phyloP scores from a whole-genome alignment of 2,797 vertebrate species.

The Paramormyrops hopkinsi region DNA sequence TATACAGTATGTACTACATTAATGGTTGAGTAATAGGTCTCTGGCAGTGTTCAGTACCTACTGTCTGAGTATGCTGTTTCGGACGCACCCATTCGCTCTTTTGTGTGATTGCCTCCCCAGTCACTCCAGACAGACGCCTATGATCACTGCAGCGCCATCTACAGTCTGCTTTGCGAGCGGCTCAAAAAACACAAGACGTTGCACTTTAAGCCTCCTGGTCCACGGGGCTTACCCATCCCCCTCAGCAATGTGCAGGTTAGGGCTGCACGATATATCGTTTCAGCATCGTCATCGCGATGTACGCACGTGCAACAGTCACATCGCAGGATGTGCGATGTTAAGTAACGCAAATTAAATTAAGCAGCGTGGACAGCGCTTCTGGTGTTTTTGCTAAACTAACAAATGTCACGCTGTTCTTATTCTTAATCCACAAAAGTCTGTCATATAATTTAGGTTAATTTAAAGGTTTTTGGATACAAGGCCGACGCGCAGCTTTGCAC shows the following conservation, averaged over 20 bases:
- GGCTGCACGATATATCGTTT: too few species aligned
- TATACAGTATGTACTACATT: background rate
- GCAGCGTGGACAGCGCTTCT: too few species aligned
- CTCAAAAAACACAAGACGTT: slow-evolving; percentile 91
- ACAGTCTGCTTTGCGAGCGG: slow-evolving; percentile 91
- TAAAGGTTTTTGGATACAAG: too few species aligned
- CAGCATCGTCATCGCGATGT: too few species aligned
- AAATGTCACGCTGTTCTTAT: too few species aligned
- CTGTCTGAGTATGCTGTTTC: background rate
- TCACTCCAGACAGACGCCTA: slow-evolving; percentile 89
- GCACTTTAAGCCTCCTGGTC: slow-evolving; percentile 72
- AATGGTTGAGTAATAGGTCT: background rate
- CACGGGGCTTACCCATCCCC: slow-evolving; percentile 73
- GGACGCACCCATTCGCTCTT: background rate
- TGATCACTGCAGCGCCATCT: slow-evolving; percentile 98
- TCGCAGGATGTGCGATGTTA: too few species aligned
- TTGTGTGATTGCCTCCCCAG: slow-evolving; percentile 47
- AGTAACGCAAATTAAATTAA: too few species aligned
- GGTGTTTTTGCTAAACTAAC: too few species aligned
- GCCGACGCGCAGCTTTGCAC: too few species aligned
- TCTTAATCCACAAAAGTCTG: too few species aligned
- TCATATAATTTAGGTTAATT: too few species aligned
- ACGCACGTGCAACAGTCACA: too few species aligned
- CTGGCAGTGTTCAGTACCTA: background rate
- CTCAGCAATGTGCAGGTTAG: slow-evolving; percentile 69